Conservation (phyloP, 2,113 vertebrate genomes). For the Oriolus oriolus region DNA sequence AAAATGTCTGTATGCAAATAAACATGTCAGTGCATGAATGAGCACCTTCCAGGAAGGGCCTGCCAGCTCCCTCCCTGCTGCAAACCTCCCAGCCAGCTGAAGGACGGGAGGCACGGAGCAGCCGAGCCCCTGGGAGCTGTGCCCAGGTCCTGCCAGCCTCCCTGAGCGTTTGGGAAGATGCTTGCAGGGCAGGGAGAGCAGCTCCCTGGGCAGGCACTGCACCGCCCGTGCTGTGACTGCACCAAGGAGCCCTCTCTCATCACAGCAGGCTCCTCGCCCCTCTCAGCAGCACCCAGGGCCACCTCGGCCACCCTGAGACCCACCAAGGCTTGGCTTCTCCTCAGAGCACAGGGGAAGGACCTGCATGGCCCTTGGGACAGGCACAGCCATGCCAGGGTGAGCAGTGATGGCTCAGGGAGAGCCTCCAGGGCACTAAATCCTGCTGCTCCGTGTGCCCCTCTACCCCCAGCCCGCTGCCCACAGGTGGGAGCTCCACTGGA, state of each 20-base stretch:
- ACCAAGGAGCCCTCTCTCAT: rapidly evolving
- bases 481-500: neutral
- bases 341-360: rapidly evolving
- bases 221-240: neutral
- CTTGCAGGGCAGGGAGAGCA: neutral
- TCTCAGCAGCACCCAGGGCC: neutral
- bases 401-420: rapidly evolving
- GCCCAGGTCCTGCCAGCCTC: neutral
- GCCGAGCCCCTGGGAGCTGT: neutral
- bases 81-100: neutral
- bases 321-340: neutral
- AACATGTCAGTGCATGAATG: neutral
- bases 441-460: rapidly evolving
- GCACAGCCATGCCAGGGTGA: rapidly evolving
- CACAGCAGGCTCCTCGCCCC: neutral
- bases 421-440: rapidly evolving
- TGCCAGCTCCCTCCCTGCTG: neutral
- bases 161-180: rapidly evolving
- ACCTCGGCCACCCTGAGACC: rapidly evolving
- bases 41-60: neutral
- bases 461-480: neutral
- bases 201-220: neutral
- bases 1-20: constrained; percentile 45
- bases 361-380: rapidly evolving
- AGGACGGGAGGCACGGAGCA: neutral